These are phyloP conservation scores for Poecilia velifera DNA, from an alignment of 2,797 vertebrate species.

Conservation along the genomic window DNA sequence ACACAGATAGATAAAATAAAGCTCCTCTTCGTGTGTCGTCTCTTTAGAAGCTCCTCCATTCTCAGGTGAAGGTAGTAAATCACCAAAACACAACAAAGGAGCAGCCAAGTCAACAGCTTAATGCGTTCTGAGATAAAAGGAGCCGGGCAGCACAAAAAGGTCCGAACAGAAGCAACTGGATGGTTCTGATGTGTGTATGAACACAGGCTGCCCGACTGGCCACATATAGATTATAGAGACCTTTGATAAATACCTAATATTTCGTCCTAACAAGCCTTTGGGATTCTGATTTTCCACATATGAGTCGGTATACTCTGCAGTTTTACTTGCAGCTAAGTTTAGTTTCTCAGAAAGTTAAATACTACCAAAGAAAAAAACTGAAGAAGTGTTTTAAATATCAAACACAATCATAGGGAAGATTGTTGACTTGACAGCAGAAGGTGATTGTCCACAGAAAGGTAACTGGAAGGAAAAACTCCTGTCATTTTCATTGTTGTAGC, in stretches of 20 bases:
- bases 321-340: background rate
- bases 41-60: constrained; percentile 1
- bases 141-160: background rate
- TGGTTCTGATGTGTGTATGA: background rate
- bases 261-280: background rate
- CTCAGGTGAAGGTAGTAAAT: background rate
- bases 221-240: background rate
- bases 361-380: background rate
- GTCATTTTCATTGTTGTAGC: background rate
- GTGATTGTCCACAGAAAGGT: background rate
- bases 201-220: background rate
- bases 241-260: background rate
- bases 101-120: background rate
- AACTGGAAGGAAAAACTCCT: background rate
- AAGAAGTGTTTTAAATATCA: background rate
- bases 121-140: background rate
- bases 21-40: background rate
- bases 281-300: background rate
- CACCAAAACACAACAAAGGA: background rate
- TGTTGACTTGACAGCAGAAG: background rate
- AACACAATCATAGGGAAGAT: background rate
- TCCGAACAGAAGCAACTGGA: background rate
- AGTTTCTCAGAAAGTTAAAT: background rate
- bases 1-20: background rate
- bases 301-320: background rate